Evolutionary conservation across 2,888 invertebrate genomes (phyloP).

Genomic region (Lagria hirta): DNA sequence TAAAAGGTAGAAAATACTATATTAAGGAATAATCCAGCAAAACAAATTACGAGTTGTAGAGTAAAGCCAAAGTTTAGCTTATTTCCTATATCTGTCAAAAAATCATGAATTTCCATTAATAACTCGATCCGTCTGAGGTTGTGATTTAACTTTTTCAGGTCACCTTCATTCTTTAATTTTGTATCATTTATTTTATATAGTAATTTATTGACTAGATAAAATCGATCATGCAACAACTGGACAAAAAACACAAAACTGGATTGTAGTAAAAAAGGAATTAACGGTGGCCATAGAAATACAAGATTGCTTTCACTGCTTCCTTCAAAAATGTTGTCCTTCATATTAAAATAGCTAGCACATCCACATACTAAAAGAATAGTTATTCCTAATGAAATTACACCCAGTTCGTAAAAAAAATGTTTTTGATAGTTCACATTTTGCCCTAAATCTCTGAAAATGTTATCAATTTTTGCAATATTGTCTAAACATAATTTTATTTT

Average conservation of each 20-base stretch:
- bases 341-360: constrained; percentile 21
- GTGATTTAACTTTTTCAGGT: constrained; percentile 2
- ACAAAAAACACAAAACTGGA: constrained; percentile 13
- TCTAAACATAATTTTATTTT: constrained; percentile 13
- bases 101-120: constrained; percentile 34
- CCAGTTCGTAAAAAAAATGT: constrained; percentile 20
- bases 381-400: constrained; percentile 1
- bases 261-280: constrained; percentile 13
- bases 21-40: constrained; percentile 30
- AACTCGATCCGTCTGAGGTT: constrained; percentile 11
- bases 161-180: constrained; percentile 2
- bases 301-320: constrained; percentile 5
- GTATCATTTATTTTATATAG: constrained; percentile 3
- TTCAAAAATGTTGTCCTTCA: constrained; percentile 8
- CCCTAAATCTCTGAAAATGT: constrained; percentile 15
- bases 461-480: constrained; percentile 16
- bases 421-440: constrained; percentile 13
- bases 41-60: constrained; percentile 32
- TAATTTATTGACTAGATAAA: constrained; percentile 10
- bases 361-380: constrained; percentile 1
- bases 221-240: constrained; percentile 15
- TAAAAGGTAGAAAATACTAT: constrained; percentile 33
- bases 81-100: constrained; percentile 28
- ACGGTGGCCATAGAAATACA: constrained; percentile 10
- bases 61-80: constrained; percentile 30